Evolutionary conservation across 2,888 invertebrate genomes (phyloP).

Genomic region (Choreutis nemorana): DNA sequence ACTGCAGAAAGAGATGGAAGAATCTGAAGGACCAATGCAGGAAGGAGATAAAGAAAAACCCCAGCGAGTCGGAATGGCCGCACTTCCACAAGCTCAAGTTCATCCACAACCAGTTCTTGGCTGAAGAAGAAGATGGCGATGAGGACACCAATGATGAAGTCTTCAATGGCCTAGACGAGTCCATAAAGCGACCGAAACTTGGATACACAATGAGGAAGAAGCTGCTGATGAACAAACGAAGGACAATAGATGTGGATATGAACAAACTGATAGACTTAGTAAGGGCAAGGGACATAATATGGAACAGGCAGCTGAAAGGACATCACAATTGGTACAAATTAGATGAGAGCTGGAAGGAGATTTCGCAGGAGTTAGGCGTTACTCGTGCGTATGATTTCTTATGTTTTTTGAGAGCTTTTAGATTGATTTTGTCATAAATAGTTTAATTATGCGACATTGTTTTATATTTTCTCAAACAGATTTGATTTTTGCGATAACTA

Average conservation of each 20-base stretch:
- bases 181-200: conserved; percentile 49
- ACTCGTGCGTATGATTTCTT: conserved; percentile 39
- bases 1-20: conserved; percentile 59
- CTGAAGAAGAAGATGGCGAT: conserved; percentile 49
- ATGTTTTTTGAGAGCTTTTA: too few species aligned
- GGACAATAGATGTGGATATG: conserved; percentile 51
- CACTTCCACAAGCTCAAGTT: conserved; percentile 49
- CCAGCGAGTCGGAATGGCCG: conserved; percentile 49
- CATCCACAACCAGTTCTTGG: conserved; percentile 49
- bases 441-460: too few species aligned
- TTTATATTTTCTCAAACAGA: too few species aligned
- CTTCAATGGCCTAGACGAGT: conserved; percentile 40
- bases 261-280: conserved; percentile 50
- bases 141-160: conserved; percentile 46
- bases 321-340: conserved; percentile 59
- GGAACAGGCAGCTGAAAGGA: conserved; percentile 53
- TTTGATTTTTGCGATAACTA: too few species aligned
- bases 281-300: conserved; percentile 41
- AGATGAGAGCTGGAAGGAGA: conserved; percentile 57
- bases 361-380: conserved; percentile 45
- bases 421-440: too few species aligned
- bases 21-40: conserved; percentile 58
- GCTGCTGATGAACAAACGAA: conserved; percentile 45
- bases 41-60: conserved; percentile 55
- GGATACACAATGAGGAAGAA: conserved; percentile 57